Evolutionary conservation across 2,113 vertebrate genomes (phyloP).

Genomic region (Microtus richardsoni): DNA sequence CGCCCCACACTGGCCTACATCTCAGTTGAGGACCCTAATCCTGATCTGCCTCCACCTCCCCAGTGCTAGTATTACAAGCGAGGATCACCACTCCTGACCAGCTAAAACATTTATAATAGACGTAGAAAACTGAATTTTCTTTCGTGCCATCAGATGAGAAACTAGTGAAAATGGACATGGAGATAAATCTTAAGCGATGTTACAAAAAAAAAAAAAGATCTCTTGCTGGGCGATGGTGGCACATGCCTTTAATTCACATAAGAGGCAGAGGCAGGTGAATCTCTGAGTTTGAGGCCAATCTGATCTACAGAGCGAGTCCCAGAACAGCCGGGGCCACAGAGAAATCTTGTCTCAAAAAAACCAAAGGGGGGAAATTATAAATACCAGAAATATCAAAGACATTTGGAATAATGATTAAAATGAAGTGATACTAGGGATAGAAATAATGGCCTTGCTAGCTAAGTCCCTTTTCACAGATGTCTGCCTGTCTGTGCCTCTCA

Average conservation of each 20-base stretch:
- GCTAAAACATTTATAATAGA: background rate
- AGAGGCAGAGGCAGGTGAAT: background rate
- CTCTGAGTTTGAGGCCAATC: background rate
- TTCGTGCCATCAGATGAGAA: background rate
- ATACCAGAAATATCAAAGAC: background rate
- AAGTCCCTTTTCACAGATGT: background rate
- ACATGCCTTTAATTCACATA: background rate
- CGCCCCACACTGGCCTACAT: background rate
- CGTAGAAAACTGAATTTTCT: background rate
- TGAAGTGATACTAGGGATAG: background rate
- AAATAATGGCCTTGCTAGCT: background rate
- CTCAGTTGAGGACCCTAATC: background rate
- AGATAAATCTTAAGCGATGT: background rate
- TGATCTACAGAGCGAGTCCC: background rate
- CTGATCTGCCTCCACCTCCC: background rate
- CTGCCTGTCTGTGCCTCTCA: background rate
- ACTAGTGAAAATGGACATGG: background rate
- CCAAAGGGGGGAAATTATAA: background rate
- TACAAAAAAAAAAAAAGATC: background rate
- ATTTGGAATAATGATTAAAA: constrained; percentile 10
- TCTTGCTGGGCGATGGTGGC: background rate
- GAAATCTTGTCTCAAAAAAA: background rate
- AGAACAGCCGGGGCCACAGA: background rate
- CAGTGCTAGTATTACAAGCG: background rate
- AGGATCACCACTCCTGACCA: background rate